A percentile compares a stretch with the other conserved stretches of the same genome.
Evolutionary conservation across 2,113 vertebrate genomes (phyloP).

Genomic region (Progne subis): DNA sequence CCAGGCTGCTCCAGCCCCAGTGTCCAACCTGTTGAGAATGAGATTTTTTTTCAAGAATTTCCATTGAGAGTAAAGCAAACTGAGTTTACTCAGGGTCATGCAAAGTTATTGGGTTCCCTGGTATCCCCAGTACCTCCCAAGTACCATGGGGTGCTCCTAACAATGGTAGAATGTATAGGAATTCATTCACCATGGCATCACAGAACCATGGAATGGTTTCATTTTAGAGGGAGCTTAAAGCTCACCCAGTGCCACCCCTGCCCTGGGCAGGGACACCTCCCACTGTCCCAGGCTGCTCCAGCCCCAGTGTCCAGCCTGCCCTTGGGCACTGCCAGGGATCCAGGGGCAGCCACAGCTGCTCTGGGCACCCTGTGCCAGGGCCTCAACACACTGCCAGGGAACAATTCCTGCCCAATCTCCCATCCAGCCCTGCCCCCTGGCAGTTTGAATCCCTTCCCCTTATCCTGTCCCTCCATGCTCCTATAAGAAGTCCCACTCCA

Average conservation of each 20-base stretch:
- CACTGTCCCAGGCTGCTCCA: neutral
- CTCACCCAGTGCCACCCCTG: rapidly evolving
- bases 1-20: neutral
- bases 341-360: neutral
- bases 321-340: neutral
- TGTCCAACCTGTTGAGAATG: neutral
- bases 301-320: neutral
- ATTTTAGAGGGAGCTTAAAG: too few relatives aligned
- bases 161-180: too few relatives aligned
- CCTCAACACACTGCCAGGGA: neutral
- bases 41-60: too few relatives aligned
- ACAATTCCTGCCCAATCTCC: neutral
- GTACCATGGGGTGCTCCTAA: too few relatives aligned
- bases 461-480: neutral
- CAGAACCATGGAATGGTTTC: too few relatives aligned
- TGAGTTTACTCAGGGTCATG: too few relatives aligned
- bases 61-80: too few relatives aligned
- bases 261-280: neutral
- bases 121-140: too few relatives aligned
- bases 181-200: too few relatives aligned
- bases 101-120: too few relatives aligned
- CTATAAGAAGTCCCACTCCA: neutral
- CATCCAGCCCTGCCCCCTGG: rapidly evolving
- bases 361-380: rapidly evolving
- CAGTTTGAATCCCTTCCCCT: neutral